A percentile compares a stretch with the other conserved stretches of the same genome.
Evolutionary conservation across 2,797 vertebrate genomes (phyloP).

Genomic region (Phataginus tricuspis): DNA sequence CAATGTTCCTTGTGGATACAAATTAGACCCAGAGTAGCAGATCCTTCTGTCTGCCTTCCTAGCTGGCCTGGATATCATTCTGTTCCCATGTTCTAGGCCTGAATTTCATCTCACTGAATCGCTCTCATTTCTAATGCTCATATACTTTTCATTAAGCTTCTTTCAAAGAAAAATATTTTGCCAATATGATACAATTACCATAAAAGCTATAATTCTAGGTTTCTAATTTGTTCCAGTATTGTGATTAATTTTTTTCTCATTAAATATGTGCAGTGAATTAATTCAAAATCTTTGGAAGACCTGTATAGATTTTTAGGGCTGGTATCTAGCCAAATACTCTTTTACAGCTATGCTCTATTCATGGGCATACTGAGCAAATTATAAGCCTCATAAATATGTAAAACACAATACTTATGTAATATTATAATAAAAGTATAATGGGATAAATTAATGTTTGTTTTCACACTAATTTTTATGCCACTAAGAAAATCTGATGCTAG

Average conservation of each 20-base stretch:
- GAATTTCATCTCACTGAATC: neutral
- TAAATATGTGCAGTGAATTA: slow-evolving; percentile 57
- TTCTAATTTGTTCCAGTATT: slow-evolving; percentile 46
- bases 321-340: slow-evolving; percentile 37
- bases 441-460: slow-evolving; percentile 18
- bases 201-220: slow-evolving; percentile 48
- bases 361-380: slow-evolving; percentile 4
- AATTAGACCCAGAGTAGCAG: neutral
- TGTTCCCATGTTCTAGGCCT: neutral
- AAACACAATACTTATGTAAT: slow-evolving; percentile 14
- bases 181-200: slow-evolving; percentile 33
- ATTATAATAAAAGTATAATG: neutral
- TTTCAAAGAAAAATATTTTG: slow-evolving; percentile 60
- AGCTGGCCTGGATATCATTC: neutral
- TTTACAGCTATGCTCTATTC: neutral
- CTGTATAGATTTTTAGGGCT: neutral
- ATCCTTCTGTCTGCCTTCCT: neutral
- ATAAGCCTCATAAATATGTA: slow-evolving; percentile 32
- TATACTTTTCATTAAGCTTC: slow-evolving; percentile 29
- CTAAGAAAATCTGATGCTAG: neutral
- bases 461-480: neutral
- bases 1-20: neutral
- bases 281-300: slow-evolving; percentile 51
- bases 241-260: slow-evolving; percentile 42
- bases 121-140: neutral